Evolutionary conservation across 2,888 invertebrate genomes (phyloP), one percentile per base, ranked within the genome.

Genomic region (Pterostichus madidus): DNA sequence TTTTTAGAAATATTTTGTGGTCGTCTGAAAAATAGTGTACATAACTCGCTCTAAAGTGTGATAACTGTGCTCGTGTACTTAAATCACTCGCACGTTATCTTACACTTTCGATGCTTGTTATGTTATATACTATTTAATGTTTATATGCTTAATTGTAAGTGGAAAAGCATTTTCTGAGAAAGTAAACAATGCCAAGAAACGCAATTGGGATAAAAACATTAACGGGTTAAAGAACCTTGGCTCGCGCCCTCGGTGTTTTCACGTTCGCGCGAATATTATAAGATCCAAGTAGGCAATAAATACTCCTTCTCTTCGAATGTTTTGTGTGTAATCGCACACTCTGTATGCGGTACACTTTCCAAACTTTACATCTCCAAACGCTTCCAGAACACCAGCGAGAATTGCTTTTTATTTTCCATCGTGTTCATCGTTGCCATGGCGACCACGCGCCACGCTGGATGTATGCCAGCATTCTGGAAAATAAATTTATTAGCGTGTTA

Each of bases 271-370:
- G 59, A 59, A 59, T 59, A 59, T 59, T 59, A 59, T 59, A 17
- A 59, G 59, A 59, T 59, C 59, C 59, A 59, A 64, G 64, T 64
- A 64, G 64, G 64, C 64, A 64, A 64, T 64, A 64, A 64, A 64
- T 64, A 64, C 39, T 39, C 39, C 35, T 31, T 32, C 64, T 64
- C 31, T 10, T 32, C 64, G 64, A 35, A 64, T 64, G 35, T 35
- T 64, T 35, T 2, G 35, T 32, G 64, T 64, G 64, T 64, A 64
- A 64, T 64, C 64, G 64, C 35, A 35, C 32, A 35, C 64, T 64
- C 64, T 64, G 64, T 64, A 64, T 64, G 64, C 64, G 35, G 64
- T 32, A 32, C 64, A 59, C 64, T 64, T 64, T 35, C 64, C n/a
- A 35, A 64, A 64, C 31, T 64, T 64, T 64, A 35, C 64, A 35